A percentile compares a stretch with the other conserved stretches of the same genome.
These are phyloP conservation scores for Syngnathoides biaculeatus DNA, from an alignment of 2,113 vertebrate genomes.

Conservation along the genomic window DNA sequence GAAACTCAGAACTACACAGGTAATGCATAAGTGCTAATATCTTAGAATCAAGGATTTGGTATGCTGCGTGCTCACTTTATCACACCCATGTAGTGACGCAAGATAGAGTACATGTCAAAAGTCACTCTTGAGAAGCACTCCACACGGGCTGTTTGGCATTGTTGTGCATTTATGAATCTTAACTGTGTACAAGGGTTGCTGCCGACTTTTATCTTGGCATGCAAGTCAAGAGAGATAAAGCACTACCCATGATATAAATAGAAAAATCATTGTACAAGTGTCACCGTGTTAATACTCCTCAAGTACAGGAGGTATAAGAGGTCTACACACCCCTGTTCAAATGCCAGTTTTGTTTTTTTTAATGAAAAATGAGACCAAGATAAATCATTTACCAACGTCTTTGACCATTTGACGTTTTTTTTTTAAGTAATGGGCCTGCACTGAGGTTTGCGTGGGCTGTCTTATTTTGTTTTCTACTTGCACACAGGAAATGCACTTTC, in stretches of 20 bases:
- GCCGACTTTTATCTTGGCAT: not conserved
- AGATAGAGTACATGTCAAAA: too few relatives aligned
- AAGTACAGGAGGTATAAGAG: too few relatives aligned
- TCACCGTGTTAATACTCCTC: too few relatives aligned
- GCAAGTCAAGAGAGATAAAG: not conserved
- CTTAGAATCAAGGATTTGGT: not conserved
- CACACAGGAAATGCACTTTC: slow-evolving; percentile 19
- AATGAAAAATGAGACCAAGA: too few relatives aligned
- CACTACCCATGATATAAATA: not conserved
- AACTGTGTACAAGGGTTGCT: not conserved
- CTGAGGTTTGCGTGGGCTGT: slow-evolving; percentile 12
- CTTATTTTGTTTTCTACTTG: slow-evolving; percentile 26
- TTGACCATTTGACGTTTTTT: not conserved
- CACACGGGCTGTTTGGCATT: not conserved
- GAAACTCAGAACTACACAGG: too few relatives aligned
- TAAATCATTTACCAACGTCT: not conserved
- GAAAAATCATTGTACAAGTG: not conserved
- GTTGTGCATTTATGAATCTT: not conserved
- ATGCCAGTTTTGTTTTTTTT: too few relatives aligned
- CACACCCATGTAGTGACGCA: too few relatives aligned
- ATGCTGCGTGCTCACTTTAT: too few relatives aligned
- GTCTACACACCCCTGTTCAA: too few relatives aligned
- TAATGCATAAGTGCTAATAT: too few relatives aligned
- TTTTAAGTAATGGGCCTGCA: slow-evolving; percentile 5
- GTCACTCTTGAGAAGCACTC: too few relatives aligned